Evolutionary conservation across 2,113 vertebrate species (phyloP).

Genomic region (Pteropus alecto): DNA sequence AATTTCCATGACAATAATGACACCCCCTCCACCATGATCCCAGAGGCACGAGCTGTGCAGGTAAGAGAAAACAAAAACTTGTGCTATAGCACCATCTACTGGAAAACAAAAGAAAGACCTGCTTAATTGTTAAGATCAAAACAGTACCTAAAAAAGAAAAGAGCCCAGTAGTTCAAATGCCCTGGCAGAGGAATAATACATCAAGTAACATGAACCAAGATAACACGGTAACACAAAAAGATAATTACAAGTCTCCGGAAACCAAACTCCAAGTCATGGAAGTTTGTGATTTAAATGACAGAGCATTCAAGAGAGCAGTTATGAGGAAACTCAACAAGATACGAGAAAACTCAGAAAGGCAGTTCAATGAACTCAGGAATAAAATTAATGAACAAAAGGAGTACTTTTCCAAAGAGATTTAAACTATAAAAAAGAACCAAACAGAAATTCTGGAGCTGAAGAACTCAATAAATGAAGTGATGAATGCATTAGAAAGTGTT

Average conservation of each 20-base stretch:
- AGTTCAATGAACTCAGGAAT: neutral
- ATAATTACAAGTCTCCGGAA: neutral
- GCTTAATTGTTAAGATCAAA: neutral
- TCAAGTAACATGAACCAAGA: neutral
- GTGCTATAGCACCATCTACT: neutral
- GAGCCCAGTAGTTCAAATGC: neutral
- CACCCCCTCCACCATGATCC: too few relatives aligned
- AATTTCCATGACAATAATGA: neutral
- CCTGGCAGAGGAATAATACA: neutral
- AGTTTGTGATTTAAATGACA: neutral
- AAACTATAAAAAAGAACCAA: neutral
- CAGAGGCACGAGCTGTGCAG: neutral
- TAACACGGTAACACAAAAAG: neutral
- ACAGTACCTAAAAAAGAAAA: neutral
- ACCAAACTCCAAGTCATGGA: neutral
- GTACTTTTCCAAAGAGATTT: neutral
- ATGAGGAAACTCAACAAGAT: neutral
- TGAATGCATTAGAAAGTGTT: neutral
- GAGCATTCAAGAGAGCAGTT: neutral
- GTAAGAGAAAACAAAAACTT: neutral
- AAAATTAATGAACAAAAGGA: neutral
- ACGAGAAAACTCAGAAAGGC: neutral
- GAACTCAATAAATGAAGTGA: too few relatives aligned
- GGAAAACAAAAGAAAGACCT: neutral
- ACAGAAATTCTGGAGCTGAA: neutral